Evolutionary conservation across 2,888 invertebrate species (phyloP).

Genomic region (Campaea margaritaria): DNA sequence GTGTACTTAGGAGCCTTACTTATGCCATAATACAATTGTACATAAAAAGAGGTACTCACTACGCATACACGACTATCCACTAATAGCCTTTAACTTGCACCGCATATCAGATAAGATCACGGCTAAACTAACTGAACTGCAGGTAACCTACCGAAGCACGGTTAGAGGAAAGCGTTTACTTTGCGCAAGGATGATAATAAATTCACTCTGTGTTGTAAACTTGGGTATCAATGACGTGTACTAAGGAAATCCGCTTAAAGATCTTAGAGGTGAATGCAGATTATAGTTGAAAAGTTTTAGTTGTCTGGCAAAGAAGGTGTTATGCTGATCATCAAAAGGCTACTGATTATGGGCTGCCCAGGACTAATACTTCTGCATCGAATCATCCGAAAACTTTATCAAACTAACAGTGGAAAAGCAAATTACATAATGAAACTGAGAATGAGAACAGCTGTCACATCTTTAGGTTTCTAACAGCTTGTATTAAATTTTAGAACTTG

Average conservation of each 20-base stretch:
- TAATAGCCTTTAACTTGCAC: conserved; percentile 45
- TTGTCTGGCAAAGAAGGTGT: too few species aligned
- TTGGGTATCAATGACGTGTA: conserved; percentile 20
- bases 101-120: conserved; percentile 64
- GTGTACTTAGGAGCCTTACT: too few species aligned
- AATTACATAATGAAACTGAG: too few species aligned
- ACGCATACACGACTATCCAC: background rate
- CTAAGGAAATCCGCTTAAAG: conserved; percentile 1
- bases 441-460: too few species aligned
- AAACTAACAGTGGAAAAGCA: background rate
- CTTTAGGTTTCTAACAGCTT: too few species aligned
- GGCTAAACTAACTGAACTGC: conserved; percentile 64
- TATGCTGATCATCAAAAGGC: too few species aligned
- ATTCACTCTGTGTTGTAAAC: conserved; percentile 38
- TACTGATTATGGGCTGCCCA: too few species aligned
- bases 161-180: conserved; percentile 50
- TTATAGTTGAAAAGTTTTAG: background rate
- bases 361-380: too few species aligned
- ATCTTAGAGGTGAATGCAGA: background rate
- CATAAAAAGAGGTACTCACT: too few species aligned
- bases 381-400: background rate
- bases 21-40: too few species aligned
- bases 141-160: conserved; percentile 57
- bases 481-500: too few species aligned
- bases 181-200: conserved; percentile 43